Conservation (phyloP, 2,888 invertebrate species). For the Uropetala carovei region DNA sequence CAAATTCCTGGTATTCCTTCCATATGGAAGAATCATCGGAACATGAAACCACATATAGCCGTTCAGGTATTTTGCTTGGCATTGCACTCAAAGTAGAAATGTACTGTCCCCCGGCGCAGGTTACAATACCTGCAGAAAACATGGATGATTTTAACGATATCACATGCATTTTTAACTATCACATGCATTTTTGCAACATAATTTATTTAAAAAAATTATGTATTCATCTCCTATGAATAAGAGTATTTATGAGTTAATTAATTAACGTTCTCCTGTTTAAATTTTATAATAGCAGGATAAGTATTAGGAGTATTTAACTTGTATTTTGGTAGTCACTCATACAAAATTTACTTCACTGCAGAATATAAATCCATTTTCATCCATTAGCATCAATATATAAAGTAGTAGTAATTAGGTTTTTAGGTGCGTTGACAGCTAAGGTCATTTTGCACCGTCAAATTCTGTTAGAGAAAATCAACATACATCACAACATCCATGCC, state of each 20-base stretch:
- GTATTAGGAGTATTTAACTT: too few relatives aligned
- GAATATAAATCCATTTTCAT: too few relatives aligned
- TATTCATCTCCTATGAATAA: background rate
- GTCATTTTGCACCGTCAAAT: too few relatives aligned
- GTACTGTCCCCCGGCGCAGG: slow-evolving; percentile 41
- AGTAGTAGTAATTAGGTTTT: too few relatives aligned
- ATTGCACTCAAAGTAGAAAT: background rate
- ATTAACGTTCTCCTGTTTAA: background rate
- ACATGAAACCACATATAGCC: slow-evolving; percentile 37
- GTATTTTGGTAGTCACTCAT: too few relatives aligned
- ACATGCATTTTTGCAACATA: background rate
- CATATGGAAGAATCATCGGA: slow-evolving; percentile 29
- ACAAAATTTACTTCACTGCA: too few relatives aligned
- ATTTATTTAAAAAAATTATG: too few relatives aligned
- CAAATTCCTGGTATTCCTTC: slow-evolving; percentile 1
- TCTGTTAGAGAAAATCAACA: too few relatives aligned
- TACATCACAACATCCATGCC: too few relatives aligned
- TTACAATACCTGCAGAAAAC: slow-evolving; percentile 18
- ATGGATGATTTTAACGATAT: background rate
- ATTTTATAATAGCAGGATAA: slow-evolving; percentile 36
- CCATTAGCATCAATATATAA: too few relatives aligned
- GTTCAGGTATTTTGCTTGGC: background rate
- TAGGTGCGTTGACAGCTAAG: too few relatives aligned
- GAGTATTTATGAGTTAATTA: background rate
- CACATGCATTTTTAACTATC: too few relatives aligned